A percentile compares a stretch with the other conserved stretches of the same genome.
Conservation (phyloP, 1,140 invertebrate species). For the Drusus annulatus region DNA sequence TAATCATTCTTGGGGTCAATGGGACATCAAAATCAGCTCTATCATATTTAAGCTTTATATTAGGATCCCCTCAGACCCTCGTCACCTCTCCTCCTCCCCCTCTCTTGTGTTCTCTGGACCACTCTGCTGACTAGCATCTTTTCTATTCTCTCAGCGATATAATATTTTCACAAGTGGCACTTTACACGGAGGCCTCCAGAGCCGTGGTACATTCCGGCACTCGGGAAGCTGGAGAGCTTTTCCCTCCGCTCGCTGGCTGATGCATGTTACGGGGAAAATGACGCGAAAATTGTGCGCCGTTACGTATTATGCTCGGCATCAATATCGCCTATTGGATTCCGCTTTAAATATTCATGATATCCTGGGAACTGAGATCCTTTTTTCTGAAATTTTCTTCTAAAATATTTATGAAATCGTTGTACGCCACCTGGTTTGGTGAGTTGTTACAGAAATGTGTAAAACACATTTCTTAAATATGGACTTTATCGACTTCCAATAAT, state of each 20-base stretch:
- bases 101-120: background rate
- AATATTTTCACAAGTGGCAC: slow-evolving; percentile 55
- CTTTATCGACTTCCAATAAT: too few species aligned
- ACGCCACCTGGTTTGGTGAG: background rate
- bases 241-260: background rate
- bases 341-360: slow-evolving; percentile 8
- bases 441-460: background rate
- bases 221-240: slow-evolving; percentile 16
- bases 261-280: slow-evolving; percentile 33
- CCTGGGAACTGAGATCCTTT: background rate
- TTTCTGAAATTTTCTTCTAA: background rate
- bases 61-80: background rate
- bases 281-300: slow-evolving; percentile 3
- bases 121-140: slow-evolving; percentile 48
- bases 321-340: slow-evolving; percentile 26
- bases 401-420: background rate
- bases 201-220: slow-evolving; percentile 24
- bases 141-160: slow-evolving; percentile 55
- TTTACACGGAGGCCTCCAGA: slow-evolving; percentile 40
- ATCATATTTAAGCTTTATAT: slow-evolving; percentile 28
- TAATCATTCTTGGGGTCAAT: slow-evolving; percentile 17
- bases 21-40: slow-evolving; percentile 9
- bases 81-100: background rate
- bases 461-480: background rate
- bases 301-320: background rate